Base-by-base conservation (phyloP, 2,888 invertebrate species). In the Charanyca ferruginea region DNA sequence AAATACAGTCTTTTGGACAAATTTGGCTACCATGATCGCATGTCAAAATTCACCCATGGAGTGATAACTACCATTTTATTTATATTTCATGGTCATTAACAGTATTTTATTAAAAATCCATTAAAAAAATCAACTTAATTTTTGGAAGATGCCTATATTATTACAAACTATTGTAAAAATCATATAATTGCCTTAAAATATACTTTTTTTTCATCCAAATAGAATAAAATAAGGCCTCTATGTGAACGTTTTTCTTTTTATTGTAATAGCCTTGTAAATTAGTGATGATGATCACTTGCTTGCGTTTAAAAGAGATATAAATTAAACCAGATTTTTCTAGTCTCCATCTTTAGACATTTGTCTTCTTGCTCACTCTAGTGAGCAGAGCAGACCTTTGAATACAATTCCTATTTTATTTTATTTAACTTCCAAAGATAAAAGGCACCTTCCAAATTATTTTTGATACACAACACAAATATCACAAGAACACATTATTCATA, bases 1-100 rank as follows among this genome's bases (percentile, higher is more conserved):
- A 75, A 85, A 91, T 94, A 93, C 89, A 88, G 94, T 93, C 94
- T 94, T 94, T 95, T 94, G 95, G 94, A 91, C 90, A 81, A 88
- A 93, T 94, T 93, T 90, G 89, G 94, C 95, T 95, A 93, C 95
- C 94, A 89, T 67, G 53, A 55, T 64, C 61, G 93, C 91, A 92
- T 91, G 91, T 76, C 72, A 77, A 85, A 85, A 85, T 85, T 68
- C 70, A 69, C 66, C 75, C 65, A 70, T 62, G 16, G 66, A 72
- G 60, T 79, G 57, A 18, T 79, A 73, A 79, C 60, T 55, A 66
- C 41, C 69, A 79, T 79, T 71, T 79, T 32, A 59, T 62, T 67
- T 71, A 60, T 66, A 71, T 55, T 68, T 57, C 62, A 57, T 80
- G 70, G 62, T 78, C 35, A 67, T 48, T 75, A 75, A 75, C 78